Percentiles rank a stretch among this genome's conserved stretches.
Evolutionary conservation across 2,797 vertebrate species (phyloP).

Genomic region (Spinus pinus): DNA sequence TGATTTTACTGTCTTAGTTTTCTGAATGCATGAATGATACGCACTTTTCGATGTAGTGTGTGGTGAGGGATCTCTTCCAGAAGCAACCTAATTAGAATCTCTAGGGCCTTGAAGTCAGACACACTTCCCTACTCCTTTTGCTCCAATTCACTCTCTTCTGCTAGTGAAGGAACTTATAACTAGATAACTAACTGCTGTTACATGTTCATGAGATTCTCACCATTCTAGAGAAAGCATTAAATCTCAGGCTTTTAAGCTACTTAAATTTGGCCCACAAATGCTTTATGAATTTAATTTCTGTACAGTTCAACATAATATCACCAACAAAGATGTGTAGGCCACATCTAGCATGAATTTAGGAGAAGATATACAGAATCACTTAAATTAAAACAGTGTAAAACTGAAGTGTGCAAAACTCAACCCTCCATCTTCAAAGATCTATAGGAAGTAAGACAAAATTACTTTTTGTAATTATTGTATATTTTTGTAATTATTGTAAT

Average conservation of each 20-base stretch:
- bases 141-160: not conserved
- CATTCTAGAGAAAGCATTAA: not conserved
- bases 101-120: not conserved
- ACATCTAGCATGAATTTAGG: not conserved
- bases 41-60: not conserved
- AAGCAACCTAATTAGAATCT: not conserved
- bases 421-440: not conserved
- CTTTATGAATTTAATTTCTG: not conserved
- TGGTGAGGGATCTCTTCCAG: not conserved
- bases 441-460: not conserved
- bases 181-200: not conserved
- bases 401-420: not conserved
- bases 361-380: not conserved
- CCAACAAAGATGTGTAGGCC: not conserved
- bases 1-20: not conserved
- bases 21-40: fast-evolving
- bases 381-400: not conserved
- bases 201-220: not conserved
- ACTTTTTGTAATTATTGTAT: not conserved
- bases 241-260: not conserved
- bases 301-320: not conserved
- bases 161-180: not conserved
- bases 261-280: not conserved
- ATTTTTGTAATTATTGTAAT: not conserved
- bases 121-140: not conserved